A percentile compares a stretch with the other conserved stretches of the same genome.
Evolutionary conservation across 2,888 invertebrate species (phyloP).

Genomic region (Volucella inanis): DNA sequence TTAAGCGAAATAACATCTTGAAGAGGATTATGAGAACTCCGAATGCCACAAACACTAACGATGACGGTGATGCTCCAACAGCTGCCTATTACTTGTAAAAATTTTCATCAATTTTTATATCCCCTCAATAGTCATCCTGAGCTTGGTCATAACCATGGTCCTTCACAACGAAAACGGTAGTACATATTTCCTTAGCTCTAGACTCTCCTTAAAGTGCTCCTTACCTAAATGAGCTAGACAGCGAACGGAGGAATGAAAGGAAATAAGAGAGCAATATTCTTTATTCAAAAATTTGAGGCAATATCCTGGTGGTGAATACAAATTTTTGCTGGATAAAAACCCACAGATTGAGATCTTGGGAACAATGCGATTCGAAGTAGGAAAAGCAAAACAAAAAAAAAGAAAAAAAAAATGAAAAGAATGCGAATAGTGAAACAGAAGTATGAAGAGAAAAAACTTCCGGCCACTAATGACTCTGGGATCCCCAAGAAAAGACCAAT

Average conservation of each 20-base stretch:
- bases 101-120: slow-evolving; percentile 68
- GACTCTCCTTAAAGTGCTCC: slow-evolving; percentile 55
- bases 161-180: slow-evolving; percentile 29
- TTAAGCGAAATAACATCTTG: slow-evolving; percentile 55
- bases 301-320: slow-evolving; percentile 69
- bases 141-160: slow-evolving; percentile 61
- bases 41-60: slow-evolving; percentile 31
- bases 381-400: neutral
- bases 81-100: slow-evolving; percentile 52
- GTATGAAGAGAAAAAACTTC: neutral
- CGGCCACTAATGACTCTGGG: slow-evolving; percentile 51
- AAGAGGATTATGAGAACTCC: slow-evolving; percentile 61
- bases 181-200: slow-evolving; percentile 60
- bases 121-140: slow-evolving; percentile 55
- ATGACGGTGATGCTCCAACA: slow-evolving; percentile 30
- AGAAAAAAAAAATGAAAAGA: slow-evolving; percentile 2
- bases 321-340: slow-evolving; percentile 64
- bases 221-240: slow-evolving; percentile 44
- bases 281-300: slow-evolving; percentile 64
- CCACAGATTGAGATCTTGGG: slow-evolving; percentile 58
- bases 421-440: slow-evolving; percentile 6
- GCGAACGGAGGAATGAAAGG: slow-evolving; percentile 10
- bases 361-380: slow-evolving; percentile 36
- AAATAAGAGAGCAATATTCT: slow-evolving; percentile 61
- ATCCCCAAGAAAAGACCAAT: slow-evolving; percentile 54